Evolutionary conservation across 2,888 invertebrate species (phyloP).

Genomic region (Drosophila merina): DNA sequence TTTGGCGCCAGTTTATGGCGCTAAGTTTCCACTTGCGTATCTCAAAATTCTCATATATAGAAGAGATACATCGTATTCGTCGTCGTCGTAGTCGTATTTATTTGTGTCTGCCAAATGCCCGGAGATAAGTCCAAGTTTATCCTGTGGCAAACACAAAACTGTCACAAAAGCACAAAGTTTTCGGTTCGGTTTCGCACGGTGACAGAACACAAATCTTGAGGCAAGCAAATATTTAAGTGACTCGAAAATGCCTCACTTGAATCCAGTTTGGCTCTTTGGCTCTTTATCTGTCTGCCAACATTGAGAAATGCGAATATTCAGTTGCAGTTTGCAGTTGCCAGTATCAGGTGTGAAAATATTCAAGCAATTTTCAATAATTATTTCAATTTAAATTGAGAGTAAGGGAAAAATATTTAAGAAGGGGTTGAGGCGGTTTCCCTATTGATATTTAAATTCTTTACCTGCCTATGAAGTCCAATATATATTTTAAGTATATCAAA

Average conservation of each 20-base stretch:
- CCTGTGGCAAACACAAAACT: slow-evolving; percentile 8
- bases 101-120: slow-evolving; percentile 7
- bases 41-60: neutral
- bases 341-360: no score
- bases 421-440: no score
- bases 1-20: slow-evolving; percentile 78
- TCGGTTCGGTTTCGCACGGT: neutral
- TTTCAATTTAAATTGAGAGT: no score
- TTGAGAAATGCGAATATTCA: no score
- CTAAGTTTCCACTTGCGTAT: slow-evolving; percentile 10
- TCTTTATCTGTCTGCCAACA: no score
- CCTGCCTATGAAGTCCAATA: neutral
- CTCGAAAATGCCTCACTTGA: slow-evolving; percentile 12
- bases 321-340: no score
- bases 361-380: no score
- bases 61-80: no score
- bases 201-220: slow-evolving; percentile 6
- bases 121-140: slow-evolving; percentile 30
- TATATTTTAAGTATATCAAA: no score
- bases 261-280: neutral
- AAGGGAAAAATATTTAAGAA: no score
- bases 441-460: no score
- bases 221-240: slow-evolving; percentile 18
- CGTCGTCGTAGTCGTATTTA: slow-evolving; percentile 1
- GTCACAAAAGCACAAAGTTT: slow-evolving; percentile 8